Evolutionary conservation across 2,888 invertebrate genomes (phyloP).

Genomic region (Chrysolina oricalcia): DNA sequence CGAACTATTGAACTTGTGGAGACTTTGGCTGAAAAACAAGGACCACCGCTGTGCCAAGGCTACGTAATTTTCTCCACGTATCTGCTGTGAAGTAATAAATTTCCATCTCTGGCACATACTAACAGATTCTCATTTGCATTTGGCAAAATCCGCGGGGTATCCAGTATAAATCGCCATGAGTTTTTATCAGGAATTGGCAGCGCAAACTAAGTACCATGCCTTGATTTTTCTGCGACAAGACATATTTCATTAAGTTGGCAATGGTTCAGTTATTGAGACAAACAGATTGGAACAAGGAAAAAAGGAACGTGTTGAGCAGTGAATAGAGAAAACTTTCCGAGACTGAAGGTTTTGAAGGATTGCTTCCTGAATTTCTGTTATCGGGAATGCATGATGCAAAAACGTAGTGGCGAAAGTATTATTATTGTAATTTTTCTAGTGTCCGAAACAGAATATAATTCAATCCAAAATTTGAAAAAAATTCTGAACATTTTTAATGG

Average conservation of each 20-base stretch:
- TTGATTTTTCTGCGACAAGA: not conserved
- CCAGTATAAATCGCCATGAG: not conserved
- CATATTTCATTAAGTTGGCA: constrained; percentile 8
- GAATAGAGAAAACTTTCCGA: not conserved
- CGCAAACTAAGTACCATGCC: not conserved
- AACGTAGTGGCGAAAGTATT: no score
- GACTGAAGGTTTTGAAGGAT: no score
- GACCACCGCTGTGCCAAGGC: no score
- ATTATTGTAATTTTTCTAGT: no score
- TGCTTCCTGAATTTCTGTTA: no score
- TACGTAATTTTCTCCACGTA: not conserved
- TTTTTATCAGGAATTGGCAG: not conserved
- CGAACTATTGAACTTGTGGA: no score
- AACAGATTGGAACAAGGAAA: not conserved
- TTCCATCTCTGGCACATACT: not conserved
- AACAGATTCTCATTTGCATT: not conserved
- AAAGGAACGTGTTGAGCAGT: not conserved
- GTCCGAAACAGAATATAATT: no score
- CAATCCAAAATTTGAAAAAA: no score
- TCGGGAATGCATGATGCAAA: no score
- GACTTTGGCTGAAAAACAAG: no score
- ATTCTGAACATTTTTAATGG: no score
- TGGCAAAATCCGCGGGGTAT: not conserved
- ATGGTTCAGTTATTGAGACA: not conserved
- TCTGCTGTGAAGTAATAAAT: not conserved